These are phyloP conservation scores for Dicyrtomina minuta DNA, from an alignment of 2,888 invertebrate genomes.

Conservation along the genomic window DNA sequence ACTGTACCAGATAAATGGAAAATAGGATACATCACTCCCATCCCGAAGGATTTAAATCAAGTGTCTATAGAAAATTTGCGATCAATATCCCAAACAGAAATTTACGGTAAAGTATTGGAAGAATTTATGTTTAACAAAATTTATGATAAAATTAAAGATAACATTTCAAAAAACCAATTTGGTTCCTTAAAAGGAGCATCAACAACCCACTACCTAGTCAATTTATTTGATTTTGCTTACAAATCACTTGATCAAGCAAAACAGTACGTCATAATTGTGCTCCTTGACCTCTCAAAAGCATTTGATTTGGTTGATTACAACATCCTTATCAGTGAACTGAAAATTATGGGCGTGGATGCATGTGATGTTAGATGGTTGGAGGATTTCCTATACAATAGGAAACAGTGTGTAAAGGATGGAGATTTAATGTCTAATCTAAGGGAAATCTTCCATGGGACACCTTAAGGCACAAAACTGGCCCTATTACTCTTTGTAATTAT, in stretches of 20 bases:
- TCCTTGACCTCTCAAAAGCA: constrained; percentile 3
- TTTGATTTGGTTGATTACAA: constrained; percentile 18
- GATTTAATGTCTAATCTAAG: neutral
- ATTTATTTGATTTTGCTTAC: constrained; percentile 7
- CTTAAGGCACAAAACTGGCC: constrained; percentile 17
- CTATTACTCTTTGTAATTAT: constrained; percentile 3
- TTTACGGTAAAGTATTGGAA: constrained; percentile 11
- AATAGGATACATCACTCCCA: neutral
- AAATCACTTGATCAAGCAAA: neutral
- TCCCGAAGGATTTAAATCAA: neutral
- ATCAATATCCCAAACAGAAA: constrained; percentile 3
- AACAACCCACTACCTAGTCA: constrained; percentile 4
- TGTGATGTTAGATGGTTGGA: neutral
- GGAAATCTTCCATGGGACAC: neutral
- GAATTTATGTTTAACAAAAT: constrained; percentile 3
- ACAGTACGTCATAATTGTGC: constrained; percentile 4
- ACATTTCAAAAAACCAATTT: neutral
- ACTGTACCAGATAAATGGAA: neutral
- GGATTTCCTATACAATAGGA: constrained; percentile 1
- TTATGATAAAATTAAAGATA: constrained; percentile 1
- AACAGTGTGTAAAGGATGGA: neutral
- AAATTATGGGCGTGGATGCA: neutral
- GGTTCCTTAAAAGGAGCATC: neutral
- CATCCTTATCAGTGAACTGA: neutral
- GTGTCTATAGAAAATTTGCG: neutral